Percentiles rank a stretch among this genome's conserved stretches.
Evolutionary conservation across 2,113 vertebrate species (phyloP).

Genomic region (Penelope pileata): DNA sequence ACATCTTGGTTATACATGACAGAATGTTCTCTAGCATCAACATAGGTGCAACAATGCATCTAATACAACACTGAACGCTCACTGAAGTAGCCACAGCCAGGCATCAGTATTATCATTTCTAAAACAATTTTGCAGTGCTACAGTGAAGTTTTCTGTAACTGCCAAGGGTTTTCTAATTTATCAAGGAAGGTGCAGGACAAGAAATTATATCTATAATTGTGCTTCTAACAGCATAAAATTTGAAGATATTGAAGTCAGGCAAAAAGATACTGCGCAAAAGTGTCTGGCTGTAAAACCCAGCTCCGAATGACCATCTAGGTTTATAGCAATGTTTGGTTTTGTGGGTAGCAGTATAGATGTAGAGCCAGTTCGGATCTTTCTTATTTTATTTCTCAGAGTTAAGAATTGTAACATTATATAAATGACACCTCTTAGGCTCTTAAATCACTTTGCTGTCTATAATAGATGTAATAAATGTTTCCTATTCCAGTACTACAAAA

Average conservation of each 20-base stretch:
- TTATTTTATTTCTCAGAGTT: conserved; percentile 34
- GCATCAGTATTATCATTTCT: neutral
- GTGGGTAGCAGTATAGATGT: neutral
- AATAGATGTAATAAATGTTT: conserved; percentile 47
- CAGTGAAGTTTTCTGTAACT: neutral
- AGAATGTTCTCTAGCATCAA: neutral
- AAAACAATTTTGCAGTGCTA: neutral
- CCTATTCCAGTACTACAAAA: neutral
- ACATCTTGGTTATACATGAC: neutral
- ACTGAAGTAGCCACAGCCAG: neutral
- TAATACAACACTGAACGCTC: accelerated
- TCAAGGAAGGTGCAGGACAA: neutral
- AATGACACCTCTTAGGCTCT: conserved; percentile 20
- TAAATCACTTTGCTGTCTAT: conserved; percentile 54
- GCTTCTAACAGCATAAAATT: neutral
- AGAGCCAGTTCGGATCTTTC: neutral
- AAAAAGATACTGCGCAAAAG: neutral
- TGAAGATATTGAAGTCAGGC: neutral
- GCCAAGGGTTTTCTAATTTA: neutral
- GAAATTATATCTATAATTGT: neutral
- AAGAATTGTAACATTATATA: conserved; percentile 19
- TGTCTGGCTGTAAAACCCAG: neutral
- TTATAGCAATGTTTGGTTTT: neutral
- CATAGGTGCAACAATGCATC: neutral
- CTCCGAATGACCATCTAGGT: neutral